phyloP scores from a whole-genome alignment of 2,113 vertebrate genomes.

The Diphyllodes magnificus region DNA sequence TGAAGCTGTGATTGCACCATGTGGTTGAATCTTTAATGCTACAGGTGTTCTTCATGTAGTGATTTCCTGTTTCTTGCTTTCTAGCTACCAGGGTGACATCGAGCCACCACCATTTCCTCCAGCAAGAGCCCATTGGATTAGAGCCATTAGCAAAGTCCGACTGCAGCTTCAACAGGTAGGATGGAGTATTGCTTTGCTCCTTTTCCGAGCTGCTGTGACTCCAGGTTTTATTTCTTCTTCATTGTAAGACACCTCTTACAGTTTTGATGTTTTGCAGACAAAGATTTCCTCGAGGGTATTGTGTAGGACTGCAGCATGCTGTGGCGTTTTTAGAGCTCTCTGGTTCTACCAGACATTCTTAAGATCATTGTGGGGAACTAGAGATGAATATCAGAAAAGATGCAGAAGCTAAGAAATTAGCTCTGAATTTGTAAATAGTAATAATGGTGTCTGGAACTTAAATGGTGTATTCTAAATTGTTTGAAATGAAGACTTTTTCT shows the following conservation, averaged over 20 bases:
- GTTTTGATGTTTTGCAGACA: not conserved
- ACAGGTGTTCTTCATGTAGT: not conserved
- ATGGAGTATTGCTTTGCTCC: not conserved
- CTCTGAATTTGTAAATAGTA: not conserved
- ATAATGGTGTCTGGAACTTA: not conserved
- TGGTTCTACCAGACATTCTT: not conserved
- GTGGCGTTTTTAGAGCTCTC: not conserved
- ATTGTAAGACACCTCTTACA: not conserved
- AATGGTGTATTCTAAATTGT: not conserved
- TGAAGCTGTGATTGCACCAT: not conserved
- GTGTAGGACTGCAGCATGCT: not conserved
- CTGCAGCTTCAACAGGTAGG: constrained; percentile 91
- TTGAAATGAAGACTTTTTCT: not conserved
- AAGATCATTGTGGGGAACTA: not conserved
- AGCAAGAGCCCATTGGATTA: constrained; percentile 88
- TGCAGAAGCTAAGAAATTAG: not conserved
- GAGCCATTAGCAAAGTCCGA: constrained; percentile 93
- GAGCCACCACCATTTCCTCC: constrained; percentile 79
- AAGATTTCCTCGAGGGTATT: not conserved
- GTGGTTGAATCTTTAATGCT: not conserved
- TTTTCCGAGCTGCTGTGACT: not conserved
- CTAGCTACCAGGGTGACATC: constrained; percentile 65
- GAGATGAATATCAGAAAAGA: not conserved
- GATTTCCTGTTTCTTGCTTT: constrained; percentile 29
- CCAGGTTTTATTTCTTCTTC: not conserved